Percentiles rank a stretch among this genome's conserved stretches.
Evolutionary conservation across 2,888 invertebrate genomes (phyloP).

Genomic region (Mylabris sibirica): DNA sequence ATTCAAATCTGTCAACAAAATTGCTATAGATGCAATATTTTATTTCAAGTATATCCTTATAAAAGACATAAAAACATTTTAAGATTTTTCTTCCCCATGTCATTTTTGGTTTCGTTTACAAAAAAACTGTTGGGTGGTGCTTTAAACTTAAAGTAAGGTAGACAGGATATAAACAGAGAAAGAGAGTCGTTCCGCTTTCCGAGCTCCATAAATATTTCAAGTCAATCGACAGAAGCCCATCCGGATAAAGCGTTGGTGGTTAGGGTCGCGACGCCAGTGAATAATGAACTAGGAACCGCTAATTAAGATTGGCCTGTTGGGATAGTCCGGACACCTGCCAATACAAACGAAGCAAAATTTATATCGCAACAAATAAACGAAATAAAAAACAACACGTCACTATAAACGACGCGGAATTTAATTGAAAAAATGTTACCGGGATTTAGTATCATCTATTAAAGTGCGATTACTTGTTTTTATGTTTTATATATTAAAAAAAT

Average conservation of each 20-base stretch:
- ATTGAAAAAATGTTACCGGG: neutral
- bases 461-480: neutral
- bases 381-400: neutral
- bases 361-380: constrained; percentile 38
- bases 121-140: neutral
- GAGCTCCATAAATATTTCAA: constrained; percentile 58
- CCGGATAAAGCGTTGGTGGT: constrained; percentile 57
- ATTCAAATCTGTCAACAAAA: constrained; percentile 34
- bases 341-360: constrained; percentile 54
- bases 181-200: constrained; percentile 43
- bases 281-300: constrained; percentile 60
- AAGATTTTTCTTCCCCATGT: neutral
- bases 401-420: neutral
- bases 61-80: neutral
- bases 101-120: neutral
- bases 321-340: constrained; percentile 58
- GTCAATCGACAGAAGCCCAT: constrained; percentile 55
- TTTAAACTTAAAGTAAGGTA: constrained; percentile 23
- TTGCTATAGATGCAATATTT: constrained; percentile 29
- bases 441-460: neutral
- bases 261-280: constrained; percentile 54
- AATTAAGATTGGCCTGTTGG: constrained; percentile 60
- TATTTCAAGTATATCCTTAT: constrained; percentile 26
- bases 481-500: constrained; percentile 1
- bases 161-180: constrained; percentile 48